Conservation (phyloP, 2,113 vertebrate genomes). For the Rynchops niger region DNA sequence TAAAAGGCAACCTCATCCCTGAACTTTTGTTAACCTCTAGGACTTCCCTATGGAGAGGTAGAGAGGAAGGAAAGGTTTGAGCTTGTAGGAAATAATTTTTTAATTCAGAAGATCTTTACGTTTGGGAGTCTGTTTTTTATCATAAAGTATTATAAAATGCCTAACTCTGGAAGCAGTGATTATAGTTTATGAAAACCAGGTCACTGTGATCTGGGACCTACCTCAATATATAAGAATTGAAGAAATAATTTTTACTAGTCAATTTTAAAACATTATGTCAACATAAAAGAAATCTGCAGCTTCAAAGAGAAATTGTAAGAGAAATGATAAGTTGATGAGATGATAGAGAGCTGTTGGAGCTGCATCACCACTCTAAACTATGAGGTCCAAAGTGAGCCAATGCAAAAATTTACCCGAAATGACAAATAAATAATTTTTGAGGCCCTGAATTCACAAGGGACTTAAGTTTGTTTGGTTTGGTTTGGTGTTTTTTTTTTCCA, state of each 20-base stretch:
- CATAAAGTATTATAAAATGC: background rate
- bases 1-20: background rate
- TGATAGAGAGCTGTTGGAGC: background rate
- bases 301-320: background rate
- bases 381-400: background rate
- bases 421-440: background rate
- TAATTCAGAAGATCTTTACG: background rate
- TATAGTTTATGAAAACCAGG: background rate
- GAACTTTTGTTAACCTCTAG: background rate
- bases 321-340: background rate
- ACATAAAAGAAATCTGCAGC: background rate
- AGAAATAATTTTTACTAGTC: background rate
- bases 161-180: background rate
- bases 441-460: background rate
- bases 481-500: background rate
- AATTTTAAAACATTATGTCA: background rate
- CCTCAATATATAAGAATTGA: background rate
- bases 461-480: background rate
- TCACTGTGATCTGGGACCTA: background rate
- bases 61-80: background rate
- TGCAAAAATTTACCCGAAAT: background rate
- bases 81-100: background rate
- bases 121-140: background rate
- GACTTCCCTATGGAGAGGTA: background rate
- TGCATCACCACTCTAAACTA: background rate